Percentiles rank a stretch among this genome's conserved stretches.
phyloP scores from a whole-genome alignment of 2,113 vertebrate genomes.

The Craseonycteris thonglongyai region DNA sequence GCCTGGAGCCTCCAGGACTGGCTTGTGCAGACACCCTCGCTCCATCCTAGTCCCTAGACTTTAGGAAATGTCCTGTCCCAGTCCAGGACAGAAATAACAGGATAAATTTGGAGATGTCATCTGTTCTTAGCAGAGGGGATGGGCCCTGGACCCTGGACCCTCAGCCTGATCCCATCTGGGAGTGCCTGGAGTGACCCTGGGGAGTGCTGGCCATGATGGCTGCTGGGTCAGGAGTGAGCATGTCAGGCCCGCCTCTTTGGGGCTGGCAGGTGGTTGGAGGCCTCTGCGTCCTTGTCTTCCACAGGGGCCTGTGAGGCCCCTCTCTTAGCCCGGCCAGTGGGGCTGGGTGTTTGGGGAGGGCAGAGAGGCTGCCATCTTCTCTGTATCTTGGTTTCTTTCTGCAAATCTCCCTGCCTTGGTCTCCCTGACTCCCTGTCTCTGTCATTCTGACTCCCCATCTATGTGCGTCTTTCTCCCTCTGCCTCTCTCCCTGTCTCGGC shows the following conservation, averaged over 20 bases:
- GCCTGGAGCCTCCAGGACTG: background rate
- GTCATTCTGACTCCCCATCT: background rate
- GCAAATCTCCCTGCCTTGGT: background rate
- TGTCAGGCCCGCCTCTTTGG: background rate
- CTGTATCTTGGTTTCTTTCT: background rate
- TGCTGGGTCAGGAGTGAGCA: background rate
- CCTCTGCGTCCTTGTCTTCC: background rate
- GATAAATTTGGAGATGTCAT: slow-evolving; percentile 44
- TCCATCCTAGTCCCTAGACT: background rate
- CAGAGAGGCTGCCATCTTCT: background rate
- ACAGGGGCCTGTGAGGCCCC: background rate
- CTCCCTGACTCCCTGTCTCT: background rate
- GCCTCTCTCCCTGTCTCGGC: background rate
- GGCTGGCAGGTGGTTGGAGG: background rate
- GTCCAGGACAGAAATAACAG: slow-evolving; percentile 48
- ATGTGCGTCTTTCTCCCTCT: background rate
- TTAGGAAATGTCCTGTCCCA: background rate
- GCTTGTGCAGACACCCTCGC: background rate
- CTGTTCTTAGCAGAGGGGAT: background rate
- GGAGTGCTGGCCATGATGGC: background rate
- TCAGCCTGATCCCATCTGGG: background rate
- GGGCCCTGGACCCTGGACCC: background rate
- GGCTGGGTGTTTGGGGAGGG: background rate
- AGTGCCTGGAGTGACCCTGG: background rate
- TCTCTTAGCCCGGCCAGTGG: background rate